Evolutionary conservation across 1,140 invertebrate genomes (phyloP), one percentile per base, ranked within the genome.

Genomic region (Caligus rogercresseyi): DNA sequence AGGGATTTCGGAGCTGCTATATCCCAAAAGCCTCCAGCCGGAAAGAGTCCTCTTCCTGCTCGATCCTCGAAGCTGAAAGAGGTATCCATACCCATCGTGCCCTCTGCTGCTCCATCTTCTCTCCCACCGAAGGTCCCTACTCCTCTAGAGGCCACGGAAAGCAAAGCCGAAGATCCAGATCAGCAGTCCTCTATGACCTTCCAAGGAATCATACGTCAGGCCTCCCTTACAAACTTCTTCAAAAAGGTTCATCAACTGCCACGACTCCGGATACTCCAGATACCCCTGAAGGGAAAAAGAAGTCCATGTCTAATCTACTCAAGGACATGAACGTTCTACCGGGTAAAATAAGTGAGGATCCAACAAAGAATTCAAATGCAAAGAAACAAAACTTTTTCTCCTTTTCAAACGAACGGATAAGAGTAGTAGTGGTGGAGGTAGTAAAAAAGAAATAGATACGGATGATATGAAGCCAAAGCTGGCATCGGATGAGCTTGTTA

Each of bases 161-260:
- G 13, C 19, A 11, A 3, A 7, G 53, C 53, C 11, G 20, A 20
- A 16, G 16, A 54, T 11, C 7, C 53, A 7, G 3, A 11, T 11
- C 31, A 7, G n/a, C 31, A 43, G n/a, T n/a, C 7, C 7, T n/a
- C 31, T n/a, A 43, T 43, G 31, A 25, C 57, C 26, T 60, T 60
- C 53, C n/a, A 16, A 43, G 57, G 57, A 25, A 25, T 60, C n/a
- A 62, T 62, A n/a, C n/a, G 60, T 23, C 16, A 62, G 25, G 31
- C 31, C 3, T 62, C 60, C 7, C 4, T 62, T 20, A 19, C 16
- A 54, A 62, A 62, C 51, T 62, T 62, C 23, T 62, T 62, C 16
- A 62, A 62, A 43, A 62, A 19, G 24, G 24, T 1, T n/a, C n/a
- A n/a, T n/a, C n/a, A 20, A 13, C 43, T 3, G 2, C 16, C 20